Percentiles rank a stretch among this genome's conserved stretches.
phyloP scores from a whole-genome alignment of 2,888 invertebrate species.

The Gymnoscelis rufifasciata region DNA sequence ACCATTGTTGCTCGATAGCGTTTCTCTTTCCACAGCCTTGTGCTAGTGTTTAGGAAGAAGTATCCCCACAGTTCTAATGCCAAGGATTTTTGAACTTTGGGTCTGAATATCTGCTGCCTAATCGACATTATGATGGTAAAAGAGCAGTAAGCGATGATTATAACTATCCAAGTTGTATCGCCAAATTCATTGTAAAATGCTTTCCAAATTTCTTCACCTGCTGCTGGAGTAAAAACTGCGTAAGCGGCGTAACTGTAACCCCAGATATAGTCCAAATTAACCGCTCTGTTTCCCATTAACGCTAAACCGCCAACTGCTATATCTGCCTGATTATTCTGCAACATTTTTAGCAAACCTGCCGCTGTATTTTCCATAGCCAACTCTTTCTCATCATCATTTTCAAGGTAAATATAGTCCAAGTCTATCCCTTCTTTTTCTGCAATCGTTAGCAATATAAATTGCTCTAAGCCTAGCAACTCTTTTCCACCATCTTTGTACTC shows the following conservation, averaged over 20 bases:
- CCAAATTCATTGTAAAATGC: conserved; percentile 48
- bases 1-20: conserved; percentile 40
- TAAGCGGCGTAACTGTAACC: conserved; percentile 44
- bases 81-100: conserved; percentile 29
- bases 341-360: conserved; percentile 41
- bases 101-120: conserved; percentile 22
- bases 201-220: conserved; percentile 41
- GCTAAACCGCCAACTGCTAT: conserved; percentile 46
- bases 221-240: conserved; percentile 40
- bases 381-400: conserved; percentile 32
- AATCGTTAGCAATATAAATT: conserved; percentile 45
- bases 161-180: conserved; percentile 42
- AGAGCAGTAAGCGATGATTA: conserved; percentile 34
- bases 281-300: conserved; percentile 45
- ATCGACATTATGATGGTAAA: conserved; percentile 30
- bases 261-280: conserved; percentile 50
- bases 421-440: conserved; percentile 36
- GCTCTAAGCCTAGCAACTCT: conserved; percentile 43
- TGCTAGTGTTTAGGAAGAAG: conserved; percentile 41
- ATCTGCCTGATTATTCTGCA: conserved; percentile 41
- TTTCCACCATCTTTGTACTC: conserved; percentile 34
- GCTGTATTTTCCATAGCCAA: conserved; percentile 45
- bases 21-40: conserved; percentile 35
- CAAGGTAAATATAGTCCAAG: conserved; percentile 34
- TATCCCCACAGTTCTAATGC: conserved; percentile 47